Conservation (phyloP, 1,140 invertebrate genomes). For the Saccostrea glomerata region DNA sequence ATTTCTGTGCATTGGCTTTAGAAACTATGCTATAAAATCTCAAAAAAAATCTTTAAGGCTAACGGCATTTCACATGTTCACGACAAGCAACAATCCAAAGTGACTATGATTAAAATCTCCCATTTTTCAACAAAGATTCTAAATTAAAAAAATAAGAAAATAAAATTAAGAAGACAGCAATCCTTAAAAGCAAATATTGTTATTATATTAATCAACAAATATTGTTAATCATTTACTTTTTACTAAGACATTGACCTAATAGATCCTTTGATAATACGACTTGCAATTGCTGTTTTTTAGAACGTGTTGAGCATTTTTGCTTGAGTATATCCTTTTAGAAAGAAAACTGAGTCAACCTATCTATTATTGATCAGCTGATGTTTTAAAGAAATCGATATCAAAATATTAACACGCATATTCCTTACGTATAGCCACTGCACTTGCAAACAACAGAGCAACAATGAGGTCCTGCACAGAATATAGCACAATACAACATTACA, state of each 20-base stretch:
- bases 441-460: neutral
- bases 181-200: neutral
- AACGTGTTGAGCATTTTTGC: neutral
- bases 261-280: neutral
- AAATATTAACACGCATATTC: conserved; percentile 18
- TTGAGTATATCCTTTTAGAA: conserved; percentile 25
- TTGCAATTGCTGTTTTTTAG: neutral
- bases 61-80: neutral
- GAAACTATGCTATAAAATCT: neutral
- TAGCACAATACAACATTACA: too few relatives aligned
- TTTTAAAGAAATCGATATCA: neutral
- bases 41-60: neutral
- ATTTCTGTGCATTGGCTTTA: neutral
- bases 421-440: neutral
- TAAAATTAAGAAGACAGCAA: neutral
- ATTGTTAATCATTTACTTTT: neutral
- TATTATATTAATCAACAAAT: neutral
- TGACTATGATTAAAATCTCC: neutral
- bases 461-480: neutral
- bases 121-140: neutral
- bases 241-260: neutral
- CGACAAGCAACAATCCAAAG: neutral
- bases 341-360: conserved; percentile 14
- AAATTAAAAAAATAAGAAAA: neutral
- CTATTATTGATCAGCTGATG: conserved; percentile 10